Conservation (phyloP, 2,888 invertebrate genomes). For the Rapana venosa region DNA sequence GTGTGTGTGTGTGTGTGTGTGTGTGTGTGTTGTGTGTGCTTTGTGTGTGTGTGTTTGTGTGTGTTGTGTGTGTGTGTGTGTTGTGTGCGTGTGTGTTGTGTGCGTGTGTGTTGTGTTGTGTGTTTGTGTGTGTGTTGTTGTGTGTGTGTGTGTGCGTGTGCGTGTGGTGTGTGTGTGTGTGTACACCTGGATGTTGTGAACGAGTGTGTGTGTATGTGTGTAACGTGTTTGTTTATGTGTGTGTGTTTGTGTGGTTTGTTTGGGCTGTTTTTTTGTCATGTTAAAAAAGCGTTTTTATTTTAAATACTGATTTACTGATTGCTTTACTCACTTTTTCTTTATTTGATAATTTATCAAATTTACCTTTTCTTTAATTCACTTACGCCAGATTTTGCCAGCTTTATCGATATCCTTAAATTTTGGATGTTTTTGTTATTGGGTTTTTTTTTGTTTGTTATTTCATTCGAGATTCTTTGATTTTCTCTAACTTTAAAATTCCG, state of each 20-base stretch:
- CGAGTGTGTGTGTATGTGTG: neutral
- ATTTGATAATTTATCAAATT: no score
- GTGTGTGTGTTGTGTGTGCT: neutral
- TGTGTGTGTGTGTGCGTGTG: neutral
- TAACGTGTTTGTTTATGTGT: neutral
- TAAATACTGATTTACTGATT: no score
- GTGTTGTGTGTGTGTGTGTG: neutral
- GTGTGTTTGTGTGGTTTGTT: neutral
- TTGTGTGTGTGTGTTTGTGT: neutral
- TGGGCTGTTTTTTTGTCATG: no score
- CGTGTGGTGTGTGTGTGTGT: neutral
- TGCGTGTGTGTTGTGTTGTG: neutral
- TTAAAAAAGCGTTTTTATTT: neutral
- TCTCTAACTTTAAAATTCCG: no score
- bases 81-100: constrained; percentile 10
- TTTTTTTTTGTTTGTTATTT: no score
- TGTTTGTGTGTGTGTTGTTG: neutral
- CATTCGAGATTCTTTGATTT: no score
- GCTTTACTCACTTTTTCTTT: no score
- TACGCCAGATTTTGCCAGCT: no score
- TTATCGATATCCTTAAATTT: no score
- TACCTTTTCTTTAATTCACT: no score
- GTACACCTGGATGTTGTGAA: no score
- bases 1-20: neutral
- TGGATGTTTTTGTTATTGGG: no score